phyloP scores from a whole-genome alignment of 2,888 invertebrate species.

The Pristionchus japonicus region DNA sequence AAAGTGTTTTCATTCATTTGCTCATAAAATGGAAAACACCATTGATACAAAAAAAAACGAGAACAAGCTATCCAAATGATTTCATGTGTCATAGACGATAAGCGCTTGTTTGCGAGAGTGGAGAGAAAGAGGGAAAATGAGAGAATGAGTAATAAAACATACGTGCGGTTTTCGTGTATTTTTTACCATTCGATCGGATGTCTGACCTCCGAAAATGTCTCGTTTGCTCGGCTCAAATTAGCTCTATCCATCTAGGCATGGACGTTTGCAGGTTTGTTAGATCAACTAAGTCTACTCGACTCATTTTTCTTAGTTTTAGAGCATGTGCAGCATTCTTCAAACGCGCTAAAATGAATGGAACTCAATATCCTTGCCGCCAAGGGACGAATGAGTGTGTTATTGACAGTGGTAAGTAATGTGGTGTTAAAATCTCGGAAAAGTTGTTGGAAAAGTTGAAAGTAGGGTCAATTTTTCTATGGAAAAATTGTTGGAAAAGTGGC shows the following conservation, averaged over 20 bases:
- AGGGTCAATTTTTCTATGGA: too few relatives aligned
- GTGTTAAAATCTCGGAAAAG: too few relatives aligned
- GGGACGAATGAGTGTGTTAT: not conserved
- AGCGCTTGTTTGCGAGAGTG: not conserved
- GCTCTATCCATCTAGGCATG: not conserved
- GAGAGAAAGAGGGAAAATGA: not conserved
- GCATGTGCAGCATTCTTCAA: slow-evolving; percentile 17
- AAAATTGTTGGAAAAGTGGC: too few relatives aligned
- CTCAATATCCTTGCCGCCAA: not conserved
- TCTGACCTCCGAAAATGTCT: not conserved
- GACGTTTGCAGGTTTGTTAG: not conserved
- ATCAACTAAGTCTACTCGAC: too few relatives aligned
- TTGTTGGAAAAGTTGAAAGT: too few relatives aligned
- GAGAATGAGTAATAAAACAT: not conserved
- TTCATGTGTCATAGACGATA: too few relatives aligned
- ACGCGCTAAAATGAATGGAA: not conserved
- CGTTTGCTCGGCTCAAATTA: not conserved
- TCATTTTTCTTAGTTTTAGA: not conserved
- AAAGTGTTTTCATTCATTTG: too few relatives aligned
- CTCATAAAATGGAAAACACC: too few relatives aligned
- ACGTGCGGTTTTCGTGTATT: not conserved
- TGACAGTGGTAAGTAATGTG: not conserved
- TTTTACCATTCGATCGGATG: too few relatives aligned
- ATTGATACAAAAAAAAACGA: too few relatives aligned
- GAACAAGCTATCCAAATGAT: too few relatives aligned